These are phyloP conservation scores for Drosophila triauraria DNA, from an alignment of 1,140 invertebrate genomes.

Conservation along the genomic window DNA sequence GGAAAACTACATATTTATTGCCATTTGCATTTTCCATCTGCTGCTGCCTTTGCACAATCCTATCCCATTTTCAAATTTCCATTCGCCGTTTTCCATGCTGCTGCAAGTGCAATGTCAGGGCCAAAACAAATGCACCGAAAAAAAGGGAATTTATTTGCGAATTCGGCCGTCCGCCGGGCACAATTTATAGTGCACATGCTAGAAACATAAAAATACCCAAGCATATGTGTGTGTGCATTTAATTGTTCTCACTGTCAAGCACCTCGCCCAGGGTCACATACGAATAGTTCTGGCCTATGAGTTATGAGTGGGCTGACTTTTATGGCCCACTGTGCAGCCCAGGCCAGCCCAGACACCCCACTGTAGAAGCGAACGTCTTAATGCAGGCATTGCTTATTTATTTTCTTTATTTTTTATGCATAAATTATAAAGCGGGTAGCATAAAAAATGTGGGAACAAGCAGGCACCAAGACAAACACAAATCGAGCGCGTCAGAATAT, in stretches of 20 bases:
- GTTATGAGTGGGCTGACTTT: conserved; percentile 72
- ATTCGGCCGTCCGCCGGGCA: neutral
- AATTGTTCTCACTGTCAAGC: conserved; percentile 68
- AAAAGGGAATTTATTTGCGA: conserved; percentile 65
- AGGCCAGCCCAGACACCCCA: conserved; percentile 27
- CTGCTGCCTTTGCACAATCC: conserved; percentile 11
- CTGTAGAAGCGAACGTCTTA: conserved; percentile 40
- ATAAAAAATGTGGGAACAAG: conserved; percentile 54
- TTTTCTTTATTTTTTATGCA: conserved; percentile 50
- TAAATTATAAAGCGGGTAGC: conserved; percentile 73
- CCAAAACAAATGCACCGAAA: conserved; percentile 37
- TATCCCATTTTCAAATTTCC: conserved; percentile 13
- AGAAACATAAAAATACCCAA: conserved; percentile 66
- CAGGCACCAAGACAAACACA: conserved; percentile 35
- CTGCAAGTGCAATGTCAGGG: conserved; percentile 73
- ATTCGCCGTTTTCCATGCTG: conserved; percentile 38
- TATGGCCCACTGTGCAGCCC: conserved; percentile 67
- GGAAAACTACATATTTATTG: conserved; percentile 37
- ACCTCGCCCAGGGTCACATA: conserved; percentile 71
- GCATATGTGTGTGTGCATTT: conserved; percentile 36
- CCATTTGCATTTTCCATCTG: conserved; percentile 36
- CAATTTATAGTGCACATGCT: conserved; percentile 74
- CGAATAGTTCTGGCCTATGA: conserved; percentile 69
- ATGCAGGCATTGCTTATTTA: conserved; percentile 54
- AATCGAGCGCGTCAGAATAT: conserved; percentile 72